Percentiles rank a stretch among this genome's conserved stretches.
phyloP scores from a whole-genome alignment of 2,888 invertebrate species.

The Luperina nickerlii region DNA sequence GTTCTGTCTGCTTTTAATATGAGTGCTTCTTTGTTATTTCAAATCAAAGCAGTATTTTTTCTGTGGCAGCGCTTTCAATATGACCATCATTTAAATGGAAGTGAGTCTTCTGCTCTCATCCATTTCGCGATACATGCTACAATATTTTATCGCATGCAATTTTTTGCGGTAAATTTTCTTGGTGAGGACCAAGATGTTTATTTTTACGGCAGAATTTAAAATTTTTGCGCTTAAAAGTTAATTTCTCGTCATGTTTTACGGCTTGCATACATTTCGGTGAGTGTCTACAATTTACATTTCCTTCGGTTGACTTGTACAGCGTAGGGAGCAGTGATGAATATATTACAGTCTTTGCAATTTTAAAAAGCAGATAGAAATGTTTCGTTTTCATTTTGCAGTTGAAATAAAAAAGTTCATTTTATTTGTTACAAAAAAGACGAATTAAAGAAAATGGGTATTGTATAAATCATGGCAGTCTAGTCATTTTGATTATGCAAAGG shows the following conservation, averaged over 20 bases:
- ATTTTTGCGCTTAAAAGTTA: constrained; percentile 17
- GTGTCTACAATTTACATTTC: constrained; percentile 32
- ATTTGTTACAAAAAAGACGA: neutral
- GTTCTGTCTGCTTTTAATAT: neutral
- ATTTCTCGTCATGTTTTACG: constrained; percentile 44
- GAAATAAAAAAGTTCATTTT: neutral
- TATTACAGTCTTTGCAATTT: constrained; percentile 20
- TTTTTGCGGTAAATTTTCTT: constrained; percentile 25
- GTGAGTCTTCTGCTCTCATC: constrained; percentile 1
- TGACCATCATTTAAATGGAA: neutral
- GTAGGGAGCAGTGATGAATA: constrained; percentile 26
- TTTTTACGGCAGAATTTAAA: constrained; percentile 39
- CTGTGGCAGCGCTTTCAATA: neutral
- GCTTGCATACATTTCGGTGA: constrained; percentile 25
- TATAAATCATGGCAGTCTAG: neutral
- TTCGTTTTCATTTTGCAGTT: neutral
- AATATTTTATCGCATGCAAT: constrained; percentile 37
- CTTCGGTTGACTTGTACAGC: constrained; percentile 30
- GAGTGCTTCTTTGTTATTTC: neutral
- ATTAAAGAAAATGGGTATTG: neutral
- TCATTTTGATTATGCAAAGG: neutral
- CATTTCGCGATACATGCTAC: neutral
- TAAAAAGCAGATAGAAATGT: constrained; percentile 1
- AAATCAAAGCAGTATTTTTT: neutral
- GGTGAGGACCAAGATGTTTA: constrained; percentile 3